Percentiles rank a stretch among this genome's conserved stretches.
Evolutionary conservation across 2,797 vertebrate species (phyloP).

Genomic region (Gymnopithys bicolor): DNA sequence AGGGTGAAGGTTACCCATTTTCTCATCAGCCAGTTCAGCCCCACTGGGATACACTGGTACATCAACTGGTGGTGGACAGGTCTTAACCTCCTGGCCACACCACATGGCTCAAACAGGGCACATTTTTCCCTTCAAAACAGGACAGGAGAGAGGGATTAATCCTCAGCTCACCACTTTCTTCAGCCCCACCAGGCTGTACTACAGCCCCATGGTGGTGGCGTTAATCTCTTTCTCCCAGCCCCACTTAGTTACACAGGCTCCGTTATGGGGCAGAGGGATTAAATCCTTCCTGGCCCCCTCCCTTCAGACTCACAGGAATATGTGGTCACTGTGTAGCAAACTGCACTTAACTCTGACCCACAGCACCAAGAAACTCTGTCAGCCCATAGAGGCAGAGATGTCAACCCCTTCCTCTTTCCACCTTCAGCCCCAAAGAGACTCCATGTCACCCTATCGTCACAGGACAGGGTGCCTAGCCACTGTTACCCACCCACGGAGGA

Average conservation of each 20-base stretch:
- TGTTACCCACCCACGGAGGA: fast-evolving
- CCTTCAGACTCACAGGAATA: neutral
- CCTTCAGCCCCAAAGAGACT: neutral
- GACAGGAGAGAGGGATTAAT: neutral
- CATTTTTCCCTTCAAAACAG: neutral
- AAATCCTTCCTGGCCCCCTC: neutral
- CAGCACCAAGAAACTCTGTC: neutral
- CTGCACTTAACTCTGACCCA: neutral
- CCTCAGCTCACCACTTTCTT: neutral
- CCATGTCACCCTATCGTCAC: too few species aligned
- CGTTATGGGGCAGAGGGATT: neutral
- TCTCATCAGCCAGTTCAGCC: neutral
- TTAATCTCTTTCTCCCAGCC: neutral
- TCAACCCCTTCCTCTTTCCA: neutral
- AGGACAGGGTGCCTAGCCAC: neutral
- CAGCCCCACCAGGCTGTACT: neutral
- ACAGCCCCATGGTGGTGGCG: neutral
- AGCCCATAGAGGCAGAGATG: neutral
- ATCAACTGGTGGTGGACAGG: fast-evolving
- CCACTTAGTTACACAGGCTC: neutral
- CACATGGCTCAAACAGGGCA: neutral
- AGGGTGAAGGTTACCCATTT: neutral
- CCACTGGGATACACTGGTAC: neutral
- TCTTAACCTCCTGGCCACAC: neutral
- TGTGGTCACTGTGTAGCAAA: fast-evolving